These are phyloP conservation scores for Illadopsis cleaveri DNA, from an alignment of 2,113 vertebrate species.

Conservation along the genomic window DNA sequence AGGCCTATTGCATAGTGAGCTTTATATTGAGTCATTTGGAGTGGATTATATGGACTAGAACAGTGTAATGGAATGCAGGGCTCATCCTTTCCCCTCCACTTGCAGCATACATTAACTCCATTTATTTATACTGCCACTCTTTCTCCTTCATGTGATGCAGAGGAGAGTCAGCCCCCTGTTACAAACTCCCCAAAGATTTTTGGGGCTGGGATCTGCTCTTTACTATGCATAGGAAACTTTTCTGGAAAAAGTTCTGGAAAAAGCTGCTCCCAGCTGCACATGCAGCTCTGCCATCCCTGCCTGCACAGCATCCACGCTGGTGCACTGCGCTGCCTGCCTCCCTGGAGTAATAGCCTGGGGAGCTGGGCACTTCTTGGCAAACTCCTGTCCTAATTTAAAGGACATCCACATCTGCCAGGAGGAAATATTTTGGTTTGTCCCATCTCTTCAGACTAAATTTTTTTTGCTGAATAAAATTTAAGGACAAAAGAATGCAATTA, in stretches of 20 bases:
- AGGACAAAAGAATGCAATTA: neutral
- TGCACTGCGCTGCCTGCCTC: neutral
- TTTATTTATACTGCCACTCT: neutral
- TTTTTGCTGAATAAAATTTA: neutral
- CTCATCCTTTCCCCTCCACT: neutral
- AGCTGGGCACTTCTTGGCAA: neutral
- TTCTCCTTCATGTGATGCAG: neutral
- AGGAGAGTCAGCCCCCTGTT: neutral
- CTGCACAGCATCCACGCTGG: neutral
- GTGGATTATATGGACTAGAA: slow-evolving; percentile 40
- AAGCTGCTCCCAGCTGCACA: neutral
- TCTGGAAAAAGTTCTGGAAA: neutral
- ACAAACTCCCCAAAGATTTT: neutral
- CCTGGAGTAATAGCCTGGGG: neutral
- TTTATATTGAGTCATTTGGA: neutral
- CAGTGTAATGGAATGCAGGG: neutral
- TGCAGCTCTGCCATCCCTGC: neutral
- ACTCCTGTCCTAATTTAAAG: neutral
- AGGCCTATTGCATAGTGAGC: neutral
- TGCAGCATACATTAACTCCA: neutral
- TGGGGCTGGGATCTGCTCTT: neutral
- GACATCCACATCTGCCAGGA: neutral
- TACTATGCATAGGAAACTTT: neutral
- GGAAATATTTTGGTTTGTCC: neutral
- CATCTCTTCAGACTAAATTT: neutral